Evolutionary conservation across 1,140 invertebrate genomes (phyloP), one percentile per base, ranked within the genome.

Genomic region (Cotesia chilonis): DNA sequence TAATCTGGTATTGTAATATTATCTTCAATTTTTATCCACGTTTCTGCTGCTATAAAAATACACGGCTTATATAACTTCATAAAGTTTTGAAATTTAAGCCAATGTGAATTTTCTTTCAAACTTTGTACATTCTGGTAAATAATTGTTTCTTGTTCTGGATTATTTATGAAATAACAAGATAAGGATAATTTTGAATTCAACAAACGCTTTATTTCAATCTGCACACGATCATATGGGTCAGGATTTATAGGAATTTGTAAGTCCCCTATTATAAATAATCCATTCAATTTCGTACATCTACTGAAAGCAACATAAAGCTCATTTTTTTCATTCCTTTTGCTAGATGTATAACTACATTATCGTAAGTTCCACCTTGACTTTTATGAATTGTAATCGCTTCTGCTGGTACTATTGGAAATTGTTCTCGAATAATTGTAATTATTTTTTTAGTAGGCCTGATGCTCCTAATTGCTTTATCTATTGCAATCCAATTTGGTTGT

Each of bases 311-410:
- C 73, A 41, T 74, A 72, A 67, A 60, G 64, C 55, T n/a, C 72
- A 36, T 47, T 28, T 14, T 35, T 65, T 35, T 59, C 17, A 17
- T 68, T 68, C 57, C 38, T 41, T 41, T 41, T 41, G 61, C 60
- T 20, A 73, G 28, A 70, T 75, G 68, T 10, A 75, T 47, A 64
- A 68, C 72, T 4, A 70, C 38, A 3, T 72, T 70, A 20, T 75
- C 36, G 69, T 76, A 77, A 4, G 78, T 79, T 69, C 75, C 71
- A 17, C 75, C 73, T 71, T 77, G 77, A 64, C 60, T 74, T 69
- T 79, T 76, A 60, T 77, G 75, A 35, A 79, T 71, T 3, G 78
- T 79, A 38, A 77, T 68, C 10, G 76, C 75, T 70, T 79, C 76
- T 4, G 76, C 73, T 38, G 73, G 67, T 17, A 74, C 66, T 17